phyloP scores from a whole-genome alignment of 2,113 vertebrate species.

The Telmatochromis sp. region DNA sequence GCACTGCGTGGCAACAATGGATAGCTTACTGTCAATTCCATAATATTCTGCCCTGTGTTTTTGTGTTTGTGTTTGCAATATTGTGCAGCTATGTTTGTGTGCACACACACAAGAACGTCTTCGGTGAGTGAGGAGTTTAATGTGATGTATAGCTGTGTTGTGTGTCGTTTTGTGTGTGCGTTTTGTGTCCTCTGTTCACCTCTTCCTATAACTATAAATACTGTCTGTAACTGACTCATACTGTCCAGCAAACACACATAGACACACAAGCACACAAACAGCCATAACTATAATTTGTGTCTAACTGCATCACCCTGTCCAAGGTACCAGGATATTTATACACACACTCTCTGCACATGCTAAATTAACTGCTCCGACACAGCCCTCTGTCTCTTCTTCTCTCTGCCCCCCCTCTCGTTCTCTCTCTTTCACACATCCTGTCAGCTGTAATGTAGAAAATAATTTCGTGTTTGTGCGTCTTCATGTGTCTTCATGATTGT shows the following conservation, averaged over 20 bases:
- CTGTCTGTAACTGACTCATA: neutral
- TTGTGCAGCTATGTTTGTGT: neutral
- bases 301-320: slow-evolving; percentile 33
- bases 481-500: neutral
- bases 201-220: slow-evolving; percentile 41
- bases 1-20: slow-evolving; percentile 16
- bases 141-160: neutral
- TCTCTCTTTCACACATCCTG: neutral
- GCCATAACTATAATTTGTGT: slow-evolving; percentile 47
- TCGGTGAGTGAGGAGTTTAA: neutral
- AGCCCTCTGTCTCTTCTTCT: neutral
- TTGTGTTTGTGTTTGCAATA: neutral
- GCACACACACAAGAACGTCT: neutral
- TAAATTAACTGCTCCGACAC: slow-evolving; percentile 15
- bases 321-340: slow-evolving; percentile 32
- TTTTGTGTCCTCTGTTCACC: slow-evolving; percentile 24
- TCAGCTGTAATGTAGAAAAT: neutral
- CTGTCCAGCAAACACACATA: neutral
- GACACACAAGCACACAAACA: neutral
- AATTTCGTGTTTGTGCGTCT: neutral
- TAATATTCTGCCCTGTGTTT: slow-evolving; percentile 4
- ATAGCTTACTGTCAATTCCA: slow-evolving; percentile 29
- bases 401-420: neutral
- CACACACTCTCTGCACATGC: neutral
- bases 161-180: neutral